These are phyloP conservation scores for Holacanthus passer DNA, from an alignment of 2,113 vertebrate species.

Conservation along the genomic window DNA sequence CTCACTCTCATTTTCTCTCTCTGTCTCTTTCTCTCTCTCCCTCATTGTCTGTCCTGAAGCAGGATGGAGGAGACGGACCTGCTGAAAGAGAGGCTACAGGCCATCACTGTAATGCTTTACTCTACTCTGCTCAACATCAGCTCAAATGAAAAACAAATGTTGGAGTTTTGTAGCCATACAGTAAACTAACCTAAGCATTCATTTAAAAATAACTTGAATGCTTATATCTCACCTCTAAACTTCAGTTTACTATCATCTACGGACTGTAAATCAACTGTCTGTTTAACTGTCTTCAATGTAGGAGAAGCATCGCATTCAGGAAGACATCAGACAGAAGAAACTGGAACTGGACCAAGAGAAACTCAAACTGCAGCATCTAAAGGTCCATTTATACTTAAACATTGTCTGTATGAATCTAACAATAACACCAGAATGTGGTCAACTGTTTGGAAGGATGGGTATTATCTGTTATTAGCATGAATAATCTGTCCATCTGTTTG, in stretches of 20 bases:
- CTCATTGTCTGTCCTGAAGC: neutral
- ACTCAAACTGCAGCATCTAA: constrained; percentile 64
- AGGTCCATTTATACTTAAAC: constrained; percentile 41
- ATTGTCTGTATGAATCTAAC: neutral
- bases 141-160: neutral
- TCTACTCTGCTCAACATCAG: too few relatives aligned
- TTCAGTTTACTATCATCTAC: neutral
- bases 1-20: neutral
- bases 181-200: neutral
- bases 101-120: constrained; percentile 64
- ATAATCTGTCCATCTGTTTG: constrained; percentile 20
- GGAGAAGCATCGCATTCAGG: constrained; percentile 70
- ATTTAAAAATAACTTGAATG: too few relatives aligned
- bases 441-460: neutral
- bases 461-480: constrained; percentile 2
- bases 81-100: constrained; percentile 64
- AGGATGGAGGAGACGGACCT: constrained; percentile 68
- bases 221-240: neutral
- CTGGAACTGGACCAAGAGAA: constrained; percentile 71
- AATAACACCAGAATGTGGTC: neutral
- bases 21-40: neutral
- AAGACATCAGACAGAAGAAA: constrained; percentile 67
- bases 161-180: neutral
- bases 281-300: constrained; percentile 10
- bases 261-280: neutral